phyloP scores from a whole-genome alignment of 2,888 invertebrate species.

The Lasioglossum lativentre region DNA sequence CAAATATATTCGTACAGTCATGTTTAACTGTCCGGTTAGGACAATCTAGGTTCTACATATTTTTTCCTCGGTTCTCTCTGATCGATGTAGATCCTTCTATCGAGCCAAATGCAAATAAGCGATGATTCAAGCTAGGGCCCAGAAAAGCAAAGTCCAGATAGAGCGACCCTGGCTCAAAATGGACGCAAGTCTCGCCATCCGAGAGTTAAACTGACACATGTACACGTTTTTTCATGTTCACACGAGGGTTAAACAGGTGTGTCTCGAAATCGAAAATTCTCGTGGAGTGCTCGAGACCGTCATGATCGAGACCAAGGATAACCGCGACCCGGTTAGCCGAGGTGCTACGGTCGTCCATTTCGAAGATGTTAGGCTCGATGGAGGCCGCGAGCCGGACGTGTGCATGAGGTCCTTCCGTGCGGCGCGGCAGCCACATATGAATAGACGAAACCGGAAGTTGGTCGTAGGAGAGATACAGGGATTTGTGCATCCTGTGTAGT shows the following conservation, averaged over 20 bases:
- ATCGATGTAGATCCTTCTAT: background rate
- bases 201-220: background rate
- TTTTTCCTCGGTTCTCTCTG: background rate
- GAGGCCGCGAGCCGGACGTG: background rate
- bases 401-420: background rate
- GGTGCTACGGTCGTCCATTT: background rate
- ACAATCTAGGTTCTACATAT: background rate
- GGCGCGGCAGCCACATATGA: background rate
- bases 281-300: background rate
- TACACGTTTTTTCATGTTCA: background rate
- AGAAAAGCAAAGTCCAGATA: background rate
- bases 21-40: background rate
- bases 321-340: background rate
- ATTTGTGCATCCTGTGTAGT: conserved; percentile 50
- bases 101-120: background rate
- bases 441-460: background rate
- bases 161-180: background rate
- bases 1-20: background rate
- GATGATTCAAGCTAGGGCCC: background rate
- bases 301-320: background rate
- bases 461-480: conserved; percentile 3
- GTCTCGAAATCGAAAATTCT: background rate
- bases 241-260: background rate
- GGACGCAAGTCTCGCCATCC: background rate
- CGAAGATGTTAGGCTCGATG: background rate